Evolutionary conservation across 2,113 vertebrate species (phyloP).

Genomic region (Toxotes jaculatrix): DNA sequence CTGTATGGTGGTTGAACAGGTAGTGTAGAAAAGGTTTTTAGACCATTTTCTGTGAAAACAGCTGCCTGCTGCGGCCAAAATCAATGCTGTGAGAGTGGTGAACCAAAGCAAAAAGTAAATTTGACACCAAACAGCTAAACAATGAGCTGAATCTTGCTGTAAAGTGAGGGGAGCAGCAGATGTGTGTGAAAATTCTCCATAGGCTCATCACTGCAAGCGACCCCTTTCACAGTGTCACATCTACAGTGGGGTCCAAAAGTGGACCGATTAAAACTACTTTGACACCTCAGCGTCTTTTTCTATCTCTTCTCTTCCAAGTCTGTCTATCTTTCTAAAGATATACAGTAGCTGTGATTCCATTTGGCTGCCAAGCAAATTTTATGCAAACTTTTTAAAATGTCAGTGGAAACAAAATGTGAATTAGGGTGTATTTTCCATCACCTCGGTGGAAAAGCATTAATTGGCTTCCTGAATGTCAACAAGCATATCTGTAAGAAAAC

Average conservation of each 20-base stretch:
- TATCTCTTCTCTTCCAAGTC: neutral
- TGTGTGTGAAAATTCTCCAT: neutral
- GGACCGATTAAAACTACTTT: neutral
- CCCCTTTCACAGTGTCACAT: neutral
- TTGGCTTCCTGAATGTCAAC: conserved; percentile 63
- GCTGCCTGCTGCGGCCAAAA: neutral
- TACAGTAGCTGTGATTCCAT: conserved; percentile 4
- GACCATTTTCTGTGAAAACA: neutral
- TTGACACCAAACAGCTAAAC: neutral
- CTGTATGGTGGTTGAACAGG: neutral
- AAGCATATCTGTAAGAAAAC: conserved; percentile 30
- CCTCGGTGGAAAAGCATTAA: conserved; percentile 44
- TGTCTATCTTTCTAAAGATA: neutral
- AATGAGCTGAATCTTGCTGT: neutral
- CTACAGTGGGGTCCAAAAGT: neutral
- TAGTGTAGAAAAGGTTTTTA: no score
- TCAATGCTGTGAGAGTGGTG: neutral
- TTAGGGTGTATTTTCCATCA: conserved; percentile 44
- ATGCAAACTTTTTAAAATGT: conserved; percentile 54
- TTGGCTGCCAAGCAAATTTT: conserved; percentile 31
- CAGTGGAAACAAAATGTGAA: conserved; percentile 53
- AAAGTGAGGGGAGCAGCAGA: neutral
- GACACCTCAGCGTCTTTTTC: neutral
- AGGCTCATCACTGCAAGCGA: neutral
- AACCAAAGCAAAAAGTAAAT: neutral